Conservation (phyloP, 2,113 vertebrate species). For the Clarias magur region DNA sequence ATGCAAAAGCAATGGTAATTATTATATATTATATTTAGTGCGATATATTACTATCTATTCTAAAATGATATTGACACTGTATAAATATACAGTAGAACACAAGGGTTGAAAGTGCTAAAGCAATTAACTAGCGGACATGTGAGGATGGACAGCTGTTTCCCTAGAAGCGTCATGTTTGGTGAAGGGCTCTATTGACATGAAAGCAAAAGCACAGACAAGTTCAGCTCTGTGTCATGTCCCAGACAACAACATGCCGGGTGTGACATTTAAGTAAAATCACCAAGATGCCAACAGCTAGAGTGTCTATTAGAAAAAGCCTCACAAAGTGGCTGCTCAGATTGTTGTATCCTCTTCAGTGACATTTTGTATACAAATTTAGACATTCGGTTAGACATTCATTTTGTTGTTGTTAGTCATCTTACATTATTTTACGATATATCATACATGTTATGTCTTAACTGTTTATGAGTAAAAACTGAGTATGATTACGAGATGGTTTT, state of each 20-base stretch:
- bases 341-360: conserved; percentile 15
- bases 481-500: background rate
- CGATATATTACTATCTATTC: background rate
- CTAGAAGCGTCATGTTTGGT: conserved; percentile 40
- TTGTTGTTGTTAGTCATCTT: background rate
- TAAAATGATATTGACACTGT: background rate
- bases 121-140: conserved; percentile 38
- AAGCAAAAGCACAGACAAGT: conserved; percentile 45
- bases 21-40: no score
- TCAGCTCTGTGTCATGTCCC: conserved; percentile 35
- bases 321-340: conserved; percentile 35
- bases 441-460: background rate
- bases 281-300: conserved; percentile 43
- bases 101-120: conserved; percentile 20
- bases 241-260: conserved; percentile 38
- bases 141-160: conserved; percentile 43
- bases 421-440: background rate
- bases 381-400: background rate
- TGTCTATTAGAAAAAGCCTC: conserved; percentile 42
- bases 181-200: conserved; percentile 54
- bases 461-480: background rate
- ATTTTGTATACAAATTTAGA: conserved; percentile 22
- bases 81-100: background rate
- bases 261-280: conserved; percentile 58
- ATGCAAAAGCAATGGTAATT: no score